Percentiles rank a stretch among this genome's conserved stretches.
Conservation (phyloP, 2,888 invertebrate genomes). For the Aproaerema taeniolella region DNA sequence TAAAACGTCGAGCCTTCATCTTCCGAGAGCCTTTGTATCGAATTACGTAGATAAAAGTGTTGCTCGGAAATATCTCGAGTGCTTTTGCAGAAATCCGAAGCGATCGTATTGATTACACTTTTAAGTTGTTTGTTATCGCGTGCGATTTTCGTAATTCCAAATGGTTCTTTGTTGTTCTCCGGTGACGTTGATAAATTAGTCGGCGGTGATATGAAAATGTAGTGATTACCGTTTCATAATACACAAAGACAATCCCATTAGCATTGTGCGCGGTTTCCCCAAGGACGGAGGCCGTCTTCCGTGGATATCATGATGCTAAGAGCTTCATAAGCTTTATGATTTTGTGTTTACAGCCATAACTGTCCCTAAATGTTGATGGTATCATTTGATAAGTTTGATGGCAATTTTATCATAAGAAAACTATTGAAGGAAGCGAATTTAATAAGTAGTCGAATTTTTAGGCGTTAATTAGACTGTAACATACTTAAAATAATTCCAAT, state of each 20-base stretch:
- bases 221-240: slow-evolving; percentile 11
- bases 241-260: slow-evolving; percentile 14
- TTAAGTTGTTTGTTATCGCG: slow-evolving; percentile 9
- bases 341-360: not conserved
- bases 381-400: too few relatives aligned
- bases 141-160: slow-evolving; percentile 1
- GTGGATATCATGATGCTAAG: slow-evolving; percentile 3
- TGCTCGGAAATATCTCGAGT: slow-evolving; percentile 29
- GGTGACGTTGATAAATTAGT: slow-evolving; percentile 14
- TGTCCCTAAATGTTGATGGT: too few relatives aligned
- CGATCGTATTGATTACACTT: slow-evolving; percentile 17
- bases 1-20: slow-evolving; percentile 31
- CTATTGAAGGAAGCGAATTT: too few relatives aligned
- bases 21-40: slow-evolving; percentile 33
- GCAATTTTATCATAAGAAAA: too few relatives aligned
- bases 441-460: too few relatives aligned
- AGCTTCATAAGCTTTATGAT: slow-evolving; percentile 3
- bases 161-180: slow-evolving; percentile 6
- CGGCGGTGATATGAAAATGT: slow-evolving; percentile 10
- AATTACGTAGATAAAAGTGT: slow-evolving; percentile 40
- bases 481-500: too few relatives aligned
- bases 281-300: slow-evolving; percentile 5
- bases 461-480: too few relatives aligned
- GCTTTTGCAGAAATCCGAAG: slow-evolving; percentile 13
- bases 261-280: slow-evolving; percentile 9